A percentile compares a stretch with the other conserved stretches of the same genome.
Conservation (phyloP, 2,113 vertebrate genomes). For the Prunella himalayana region DNA sequence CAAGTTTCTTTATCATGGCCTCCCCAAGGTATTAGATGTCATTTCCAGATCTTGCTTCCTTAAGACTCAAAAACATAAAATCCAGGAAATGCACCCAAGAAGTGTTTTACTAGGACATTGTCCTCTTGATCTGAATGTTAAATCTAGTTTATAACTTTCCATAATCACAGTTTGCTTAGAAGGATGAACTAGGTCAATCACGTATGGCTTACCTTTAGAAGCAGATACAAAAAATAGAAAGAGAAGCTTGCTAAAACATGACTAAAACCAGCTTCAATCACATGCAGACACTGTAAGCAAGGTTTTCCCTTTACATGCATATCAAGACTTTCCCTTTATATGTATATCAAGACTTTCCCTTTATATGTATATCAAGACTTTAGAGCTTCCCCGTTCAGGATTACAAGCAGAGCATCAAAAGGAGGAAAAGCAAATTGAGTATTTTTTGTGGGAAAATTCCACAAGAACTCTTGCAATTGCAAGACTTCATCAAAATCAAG, state of each 20-base stretch:
- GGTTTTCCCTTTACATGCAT: background rate
- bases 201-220: background rate
- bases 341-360: background rate
- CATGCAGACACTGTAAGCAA: background rate
- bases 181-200: background rate
- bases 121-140: background rate
- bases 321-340: background rate
- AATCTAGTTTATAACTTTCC: background rate
- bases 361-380: accelerated
- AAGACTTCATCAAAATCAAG: conserved; percentile 31
- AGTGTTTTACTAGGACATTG: background rate
- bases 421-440: background rate
- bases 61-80: background rate
- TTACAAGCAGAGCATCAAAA: background rate
- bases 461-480: background rate
- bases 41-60: background rate
- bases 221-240: background rate
- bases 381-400: background rate
- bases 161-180: background rate
- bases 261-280: background rate
- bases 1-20: background rate
- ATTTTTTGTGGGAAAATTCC: background rate
- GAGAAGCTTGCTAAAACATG: background rate
- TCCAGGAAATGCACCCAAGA: background rate
- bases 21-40: background rate